A percentile compares a stretch with the other conserved stretches of the same genome.
These are phyloP conservation scores for Psococerastis gibbosa DNA, from an alignment of 2,888 invertebrate species.

Conservation along the genomic window DNA sequence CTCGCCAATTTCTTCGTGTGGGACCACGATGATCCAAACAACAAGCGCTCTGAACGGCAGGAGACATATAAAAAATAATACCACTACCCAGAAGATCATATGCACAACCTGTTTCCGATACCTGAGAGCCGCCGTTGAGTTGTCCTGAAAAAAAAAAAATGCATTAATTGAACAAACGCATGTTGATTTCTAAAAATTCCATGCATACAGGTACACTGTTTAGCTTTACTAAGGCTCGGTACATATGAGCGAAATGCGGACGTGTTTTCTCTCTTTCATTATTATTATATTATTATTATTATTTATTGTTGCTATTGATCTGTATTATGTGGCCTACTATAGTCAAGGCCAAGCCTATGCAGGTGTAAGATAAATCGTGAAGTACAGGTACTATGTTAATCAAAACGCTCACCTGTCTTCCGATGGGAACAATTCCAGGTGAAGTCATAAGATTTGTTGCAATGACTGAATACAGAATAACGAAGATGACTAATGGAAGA, in stretches of 20 bases:
- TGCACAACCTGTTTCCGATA: constrained; percentile 57
- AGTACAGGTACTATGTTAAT: no score
- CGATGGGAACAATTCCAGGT: constrained; percentile 42
- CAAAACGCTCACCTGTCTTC: constrained; percentile 29
- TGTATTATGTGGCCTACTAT: no score
- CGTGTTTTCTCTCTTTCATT: no score
- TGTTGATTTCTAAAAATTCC: no score
- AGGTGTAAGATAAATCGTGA: no score
- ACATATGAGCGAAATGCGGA: no score
- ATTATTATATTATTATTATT: no score
- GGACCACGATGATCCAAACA: constrained; percentile 60
- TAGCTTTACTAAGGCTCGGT: no score
- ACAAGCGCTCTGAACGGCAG: constrained; percentile 77
- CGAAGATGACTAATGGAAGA: constrained; percentile 58
- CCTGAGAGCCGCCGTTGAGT: constrained; percentile 30
- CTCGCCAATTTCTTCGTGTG: constrained; percentile 38
- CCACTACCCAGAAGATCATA: constrained; percentile 75
- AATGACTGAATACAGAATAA: constrained; percentile 67
- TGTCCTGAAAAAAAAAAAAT: constrained; percentile 6
- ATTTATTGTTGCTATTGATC: no score
- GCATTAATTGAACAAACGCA: no score
- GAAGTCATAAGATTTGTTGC: constrained; percentile 69
- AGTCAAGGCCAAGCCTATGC: no score
- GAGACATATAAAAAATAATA: constrained; percentile 78
- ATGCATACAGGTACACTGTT: no score